phyloP scores from a whole-genome alignment of 1,140 invertebrate species.

The Frieseomelitta varia region DNA sequence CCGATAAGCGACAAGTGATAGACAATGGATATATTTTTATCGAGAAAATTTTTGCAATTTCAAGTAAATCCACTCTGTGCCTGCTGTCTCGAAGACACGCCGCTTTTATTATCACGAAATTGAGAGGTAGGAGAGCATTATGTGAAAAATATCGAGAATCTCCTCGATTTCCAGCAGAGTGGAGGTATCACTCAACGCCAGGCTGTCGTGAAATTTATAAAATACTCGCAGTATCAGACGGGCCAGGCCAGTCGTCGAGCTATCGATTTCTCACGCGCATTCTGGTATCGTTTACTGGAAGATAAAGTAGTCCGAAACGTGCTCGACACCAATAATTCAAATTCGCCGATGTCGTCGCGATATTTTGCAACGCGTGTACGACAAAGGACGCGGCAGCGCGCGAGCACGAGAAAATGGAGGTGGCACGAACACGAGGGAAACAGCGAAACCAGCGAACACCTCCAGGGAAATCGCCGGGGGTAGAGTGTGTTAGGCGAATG shows the following conservation, averaged over 20 bases:
- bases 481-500: not conserved
- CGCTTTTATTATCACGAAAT: too few relatives aligned
- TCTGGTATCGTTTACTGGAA: conserved; percentile 21
- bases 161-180: not conserved
- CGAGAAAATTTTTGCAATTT: too few relatives aligned
- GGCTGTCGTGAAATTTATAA: not conserved
- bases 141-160: not conserved
- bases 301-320: conserved; percentile 25
- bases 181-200: conserved; percentile 11
- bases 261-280: conserved; percentile 27
- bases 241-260: conserved; percentile 1
- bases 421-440: too few relatives aligned
- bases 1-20: too few relatives aligned
- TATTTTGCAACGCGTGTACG: not conserved
- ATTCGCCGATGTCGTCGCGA: not conserved
- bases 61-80: not conserved
- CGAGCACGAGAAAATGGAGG: not conserved
- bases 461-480: not conserved
- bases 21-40: too few relatives aligned
- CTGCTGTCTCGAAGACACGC: not conserved
- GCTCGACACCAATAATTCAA: conserved; percentile 35
- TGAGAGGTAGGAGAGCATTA: not conserved
- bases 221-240: not conserved
- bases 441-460: not conserved
- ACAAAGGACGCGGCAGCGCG: not conserved